Evolutionary conservation across 2,888 invertebrate species (phyloP), one percentile per base, ranked within the genome.

Genomic region (Cremastobaeus sp.): DNA sequence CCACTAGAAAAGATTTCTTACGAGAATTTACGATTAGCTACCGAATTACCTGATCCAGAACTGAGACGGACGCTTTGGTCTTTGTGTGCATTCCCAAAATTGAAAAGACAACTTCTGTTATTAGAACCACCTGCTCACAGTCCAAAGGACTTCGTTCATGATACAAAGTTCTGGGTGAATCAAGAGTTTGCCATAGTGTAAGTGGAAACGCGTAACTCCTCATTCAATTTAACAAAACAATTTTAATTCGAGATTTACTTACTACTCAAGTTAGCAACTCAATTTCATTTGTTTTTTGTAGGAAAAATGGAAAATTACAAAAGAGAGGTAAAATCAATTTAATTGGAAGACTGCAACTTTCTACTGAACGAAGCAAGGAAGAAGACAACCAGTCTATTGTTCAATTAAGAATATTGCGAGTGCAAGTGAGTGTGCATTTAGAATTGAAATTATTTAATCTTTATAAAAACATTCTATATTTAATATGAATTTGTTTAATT

Each of bases 311-410:
- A 9, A 98, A 97, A 89, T 90, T 94, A 1, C 99, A 99, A 88
- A 94, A 95, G 80, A 90, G 99, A 77, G 99, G 99, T 59, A 97
- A 97, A 89, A 91, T 99, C 28, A 99, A 98, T 90, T 89, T 99
- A 79, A 96, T 99, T 86, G 99, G 99, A 50, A 91, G 99, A 79
- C 90, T 99, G 77, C 98, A 98, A 88, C 89, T 98, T 74, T 97
- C 96, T 79, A 98, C 98, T 1, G 98, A 98, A 88, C 91, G 96
- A 79, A 96, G 96, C 77, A 96, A 96, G 88, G 93, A 98, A 86
- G 98, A 99, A 89, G 99, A 99, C 88, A 98, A 98, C 89, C 98
- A 99, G 89, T 98, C 98, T 64, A 99, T 99, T 85, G 96, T 99
- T 74, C 98, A 98, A 88, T 90, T 99, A 57, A 91, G 99, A 85